Evolutionary conservation across 1,140 invertebrate genomes (phyloP).

Genomic region (Teleopsis dalmanni): DNA sequence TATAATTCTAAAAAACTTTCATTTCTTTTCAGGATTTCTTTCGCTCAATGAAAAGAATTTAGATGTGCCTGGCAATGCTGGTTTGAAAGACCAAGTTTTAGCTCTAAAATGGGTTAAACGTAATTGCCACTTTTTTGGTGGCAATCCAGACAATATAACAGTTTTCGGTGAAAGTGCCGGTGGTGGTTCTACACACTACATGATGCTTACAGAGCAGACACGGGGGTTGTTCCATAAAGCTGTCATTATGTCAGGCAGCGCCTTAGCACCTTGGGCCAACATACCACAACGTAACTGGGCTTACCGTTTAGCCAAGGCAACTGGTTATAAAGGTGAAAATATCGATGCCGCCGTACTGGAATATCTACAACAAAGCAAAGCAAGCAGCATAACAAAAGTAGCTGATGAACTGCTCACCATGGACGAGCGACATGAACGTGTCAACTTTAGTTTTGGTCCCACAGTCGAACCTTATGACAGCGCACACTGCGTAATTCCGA

Average conservation of each 20-base stretch:
- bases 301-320: conserved; percentile 33
- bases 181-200: conserved; percentile 48
- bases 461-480: conserved; percentile 39
- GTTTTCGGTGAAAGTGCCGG: conserved; percentile 48
- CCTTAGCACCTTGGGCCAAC: conserved; percentile 31
- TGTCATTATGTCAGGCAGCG: conserved; percentile 43
- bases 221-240: conserved; percentile 45
- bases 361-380: conserved; percentile 28
- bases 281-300: conserved; percentile 34
- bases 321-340: conserved; percentile 28
- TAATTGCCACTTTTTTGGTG: conserved; percentile 55
- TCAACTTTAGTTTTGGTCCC: conserved; percentile 37
- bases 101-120: conserved; percentile 55
- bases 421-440: conserved; percentile 31
- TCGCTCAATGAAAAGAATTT: conserved; percentile 39
- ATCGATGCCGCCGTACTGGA: conserved; percentile 25
- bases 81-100: conserved; percentile 59
- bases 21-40: conserved; percentile 22
- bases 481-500: conserved; percentile 32
- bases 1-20: too few species aligned
- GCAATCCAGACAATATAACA: conserved; percentile 47
- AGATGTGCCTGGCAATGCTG: conserved; percentile 53
- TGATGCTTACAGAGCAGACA: conserved; percentile 49
- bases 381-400: conserved; percentile 51
- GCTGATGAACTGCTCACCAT: conserved; percentile 28